Base-by-base conservation (phyloP, 2,888 invertebrate species). In the Cepaea hortensis region DNA sequence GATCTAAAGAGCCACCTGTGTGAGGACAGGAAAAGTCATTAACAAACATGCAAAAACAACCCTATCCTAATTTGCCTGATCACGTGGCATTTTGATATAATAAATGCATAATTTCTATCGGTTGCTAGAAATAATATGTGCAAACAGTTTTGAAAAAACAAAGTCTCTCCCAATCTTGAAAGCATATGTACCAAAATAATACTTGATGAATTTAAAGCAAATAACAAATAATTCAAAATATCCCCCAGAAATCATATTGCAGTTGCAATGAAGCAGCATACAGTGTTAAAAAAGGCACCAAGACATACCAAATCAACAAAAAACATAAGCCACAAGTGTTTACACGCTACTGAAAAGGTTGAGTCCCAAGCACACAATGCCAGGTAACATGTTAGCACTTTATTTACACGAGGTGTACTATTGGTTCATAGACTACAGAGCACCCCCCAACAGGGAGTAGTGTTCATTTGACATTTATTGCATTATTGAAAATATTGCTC, bases 191-290 rank as follows among this genome's bases (percentile, higher is more conserved):
- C 35, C 62, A 23, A 79, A 20, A 62, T 62, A 79, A 79, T 79
- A 79, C 79, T 79, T 79, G 79, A 62, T 23, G 62, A 62, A 79
- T 81, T 68, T 81, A 70, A 81, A 81, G 68, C 80, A 35, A 13
- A 65, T 35, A 65, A 62, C 48, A 81, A 81, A 6, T 48, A 68
- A 70, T 61, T 3, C 48, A 81, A 70, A 81, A 81, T 81, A 20
- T 65, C 55, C 81, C 81, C 68, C 70, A 46, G 46, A 48, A 68
- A 70, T 48, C 11, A 82, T 73, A 82, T 55, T 50, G 73, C 82
- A 72, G 82, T 73, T 82, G 61, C 82, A 73, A 82, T 55, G 72
- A 82, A 70, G 35, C 82, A 82, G 73, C 82, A 82, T 23, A 50
- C 68, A 70, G 23, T 9, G 2, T 46, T 4, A 15, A 55, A 70